Conservation (phyloP, 2,113 vertebrate genomes). For the Neodon shergylaensis region DNA sequence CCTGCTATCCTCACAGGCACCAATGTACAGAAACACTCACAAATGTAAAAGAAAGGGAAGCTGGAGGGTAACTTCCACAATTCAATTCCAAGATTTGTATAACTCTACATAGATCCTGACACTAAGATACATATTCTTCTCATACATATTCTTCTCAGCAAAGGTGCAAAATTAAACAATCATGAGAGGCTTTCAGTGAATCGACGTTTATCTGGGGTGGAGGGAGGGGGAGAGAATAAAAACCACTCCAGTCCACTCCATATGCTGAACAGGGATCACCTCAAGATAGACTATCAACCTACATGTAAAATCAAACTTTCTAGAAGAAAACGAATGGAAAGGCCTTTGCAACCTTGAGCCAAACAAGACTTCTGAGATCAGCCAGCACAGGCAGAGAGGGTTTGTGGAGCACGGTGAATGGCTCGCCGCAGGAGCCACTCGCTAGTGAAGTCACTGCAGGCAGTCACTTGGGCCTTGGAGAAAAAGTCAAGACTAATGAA, state of each 20-base stretch:
- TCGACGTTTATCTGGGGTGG: rapidly evolving
- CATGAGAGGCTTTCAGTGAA: constrained; percentile 2
- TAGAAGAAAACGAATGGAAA: not conserved
- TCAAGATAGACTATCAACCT: not conserved
- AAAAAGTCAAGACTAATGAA: constrained; percentile 58
- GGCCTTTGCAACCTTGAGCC: not conserved
- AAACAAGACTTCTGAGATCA: not conserved
- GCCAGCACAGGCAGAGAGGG: not conserved
- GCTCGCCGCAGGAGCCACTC: not conserved
- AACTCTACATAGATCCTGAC: constrained; percentile 15
- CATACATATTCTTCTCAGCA: not conserved
- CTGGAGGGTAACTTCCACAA: not conserved
- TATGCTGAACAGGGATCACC: not conserved
- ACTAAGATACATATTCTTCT: not conserved
- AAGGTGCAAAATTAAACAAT: not conserved
- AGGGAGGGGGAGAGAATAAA: rapidly evolving
- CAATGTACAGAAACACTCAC: not conserved
- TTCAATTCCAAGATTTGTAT: not conserved
- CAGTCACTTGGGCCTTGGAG: not conserved
- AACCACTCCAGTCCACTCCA: not conserved
- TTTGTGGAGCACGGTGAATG: not conserved
- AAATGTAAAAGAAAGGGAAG: not conserved
- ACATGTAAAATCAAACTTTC: constrained; percentile 6
- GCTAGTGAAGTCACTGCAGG: constrained; percentile 2
- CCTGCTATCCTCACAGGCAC: not conserved